Evolutionary conservation across 2,797 vertebrate species (phyloP), one percentile per base, ranked within the genome.

Genomic region (Sebastes nivosus): DNA sequence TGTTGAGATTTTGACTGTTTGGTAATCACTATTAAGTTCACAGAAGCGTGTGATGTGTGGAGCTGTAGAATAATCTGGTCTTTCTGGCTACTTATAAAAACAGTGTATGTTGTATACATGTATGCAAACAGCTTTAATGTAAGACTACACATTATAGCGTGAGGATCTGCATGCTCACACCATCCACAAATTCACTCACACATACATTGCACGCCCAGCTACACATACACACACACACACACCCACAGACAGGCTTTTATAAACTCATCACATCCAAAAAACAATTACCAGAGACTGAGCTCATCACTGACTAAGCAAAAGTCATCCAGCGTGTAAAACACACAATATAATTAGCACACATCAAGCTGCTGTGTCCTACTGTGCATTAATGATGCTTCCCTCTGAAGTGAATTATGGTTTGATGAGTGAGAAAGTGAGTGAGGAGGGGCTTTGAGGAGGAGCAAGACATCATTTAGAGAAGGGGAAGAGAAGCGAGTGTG

Each of bases 341-440:
- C 92, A 95, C 95, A 95, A 92, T 94, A 94, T 95, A 95, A 96
- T 96, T 96, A 95, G 91, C 92, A 91, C 92, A 91, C 90, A 94
- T 94, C 93, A 94, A 92, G 93, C 93, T 91, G 91, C 91, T 93
- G 91, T 88, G 91, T 92, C 90, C 93, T 92, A 93, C 93, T 95
- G 92, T 88, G 93, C 93, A 94, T 94, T 94, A 94, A 95, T 92
- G 93, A 94, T 90, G 90, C 93, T 90, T 92, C 92, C 89, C 92
- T 95, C 91, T 91, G 90, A 92, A 94, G 90, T 93, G 86, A 94
- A 94, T 93, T 92, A 94, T 93, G 87, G 91, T 84, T 90, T 88
- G 92, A 93, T 92, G 92, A 92, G 89, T 88, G 90, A 89, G 82
- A 86, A 89, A 89, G 86, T 86, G 72, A 91, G 85, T 52, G 75